Percentiles rank a stretch among this genome's conserved stretches.
These are phyloP conservation scores for Fregetta grallaria DNA, from an alignment of 2,113 vertebrate species.

Conservation along the genomic window DNA sequence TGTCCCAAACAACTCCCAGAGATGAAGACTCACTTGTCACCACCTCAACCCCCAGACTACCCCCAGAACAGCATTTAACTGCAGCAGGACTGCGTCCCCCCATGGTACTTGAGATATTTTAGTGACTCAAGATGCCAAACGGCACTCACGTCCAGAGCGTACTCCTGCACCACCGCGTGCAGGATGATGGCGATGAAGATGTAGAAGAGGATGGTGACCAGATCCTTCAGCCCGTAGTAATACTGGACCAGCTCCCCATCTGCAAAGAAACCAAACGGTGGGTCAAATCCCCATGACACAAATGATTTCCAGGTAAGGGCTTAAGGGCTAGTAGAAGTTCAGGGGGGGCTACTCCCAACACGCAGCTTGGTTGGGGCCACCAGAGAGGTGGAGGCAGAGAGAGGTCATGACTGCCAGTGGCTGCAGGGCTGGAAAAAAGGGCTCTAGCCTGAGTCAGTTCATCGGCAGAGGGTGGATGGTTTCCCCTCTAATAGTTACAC, in stretches of 20 bases:
- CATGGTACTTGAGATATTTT: not conserved
- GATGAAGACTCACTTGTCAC: not conserved
- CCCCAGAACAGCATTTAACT: not conserved
- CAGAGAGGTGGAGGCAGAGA: not conserved
- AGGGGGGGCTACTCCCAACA: not conserved
- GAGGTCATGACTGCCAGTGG: not conserved
- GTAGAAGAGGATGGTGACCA: slow-evolving; percentile 93
- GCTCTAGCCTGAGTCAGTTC: not conserved
- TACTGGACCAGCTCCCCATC: slow-evolving; percentile 90
- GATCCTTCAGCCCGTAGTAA: slow-evolving; percentile 92
- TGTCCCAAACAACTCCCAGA: not conserved
- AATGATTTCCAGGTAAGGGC: not conserved
- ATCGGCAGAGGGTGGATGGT: not conserved
- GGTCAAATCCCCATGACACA: not conserved
- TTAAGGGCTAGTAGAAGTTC: not conserved
- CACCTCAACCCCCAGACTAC: not conserved
- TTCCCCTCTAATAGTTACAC: not conserved
- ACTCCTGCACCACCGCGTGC: slow-evolving; percentile 95
- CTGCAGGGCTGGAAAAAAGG: not conserved
- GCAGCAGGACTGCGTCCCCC: not conserved
- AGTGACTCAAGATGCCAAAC: rapidly evolving
- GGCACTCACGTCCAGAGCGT: slow-evolving; percentile 90
- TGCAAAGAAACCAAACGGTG: slow-evolving; percentile 42
- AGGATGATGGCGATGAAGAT: slow-evolving; percentile 92
- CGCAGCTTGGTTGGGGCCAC: not conserved